A percentile compares a stretch with the other conserved stretches of the same genome.
These are phyloP conservation scores for Eupelmus urozonus DNA, from an alignment of 2,888 invertebrate species.

Conservation along the genomic window DNA sequence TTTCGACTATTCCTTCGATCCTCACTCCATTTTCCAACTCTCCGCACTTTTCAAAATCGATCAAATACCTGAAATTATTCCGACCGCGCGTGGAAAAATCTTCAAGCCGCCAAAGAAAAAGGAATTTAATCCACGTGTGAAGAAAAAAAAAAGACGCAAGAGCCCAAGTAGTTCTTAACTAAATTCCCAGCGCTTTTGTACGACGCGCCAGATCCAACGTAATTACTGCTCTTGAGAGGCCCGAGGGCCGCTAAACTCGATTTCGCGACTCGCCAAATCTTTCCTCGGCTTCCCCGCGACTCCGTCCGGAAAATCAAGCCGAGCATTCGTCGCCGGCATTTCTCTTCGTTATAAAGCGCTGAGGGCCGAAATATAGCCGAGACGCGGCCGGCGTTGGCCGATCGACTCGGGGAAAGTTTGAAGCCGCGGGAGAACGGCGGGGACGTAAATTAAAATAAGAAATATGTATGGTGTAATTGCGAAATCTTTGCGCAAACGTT, in stretches of 20 bases:
- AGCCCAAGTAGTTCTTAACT: constrained; percentile 21
- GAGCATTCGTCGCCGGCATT: background rate
- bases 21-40: background rate
- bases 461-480: too few relatives aligned
- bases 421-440: too few relatives aligned
- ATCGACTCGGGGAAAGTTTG: background rate
- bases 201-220: constrained; percentile 30
- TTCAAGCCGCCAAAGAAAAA: background rate
- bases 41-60: constrained; percentile 7
- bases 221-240: constrained; percentile 48
- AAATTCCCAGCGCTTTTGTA: constrained; percentile 16
- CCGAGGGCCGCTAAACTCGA: constrained; percentile 9
- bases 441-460: too few relatives aligned
- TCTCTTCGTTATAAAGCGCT: constrained; percentile 63
- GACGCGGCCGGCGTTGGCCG: constrained; percentile 11
- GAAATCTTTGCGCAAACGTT: too few relatives aligned
- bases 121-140: background rate
- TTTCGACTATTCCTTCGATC: constrained; percentile 4
- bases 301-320: background rate
- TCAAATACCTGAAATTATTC: constrained; percentile 32
- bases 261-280: constrained; percentile 20
- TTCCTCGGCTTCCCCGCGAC: background rate
- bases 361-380: constrained; percentile 60
- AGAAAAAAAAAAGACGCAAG: background rate
- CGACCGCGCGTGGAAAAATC: background rate